These are phyloP conservation scores for Achlya flavicornis DNA, from an alignment of 2,888 invertebrate genomes.

Conservation along the genomic window DNA sequence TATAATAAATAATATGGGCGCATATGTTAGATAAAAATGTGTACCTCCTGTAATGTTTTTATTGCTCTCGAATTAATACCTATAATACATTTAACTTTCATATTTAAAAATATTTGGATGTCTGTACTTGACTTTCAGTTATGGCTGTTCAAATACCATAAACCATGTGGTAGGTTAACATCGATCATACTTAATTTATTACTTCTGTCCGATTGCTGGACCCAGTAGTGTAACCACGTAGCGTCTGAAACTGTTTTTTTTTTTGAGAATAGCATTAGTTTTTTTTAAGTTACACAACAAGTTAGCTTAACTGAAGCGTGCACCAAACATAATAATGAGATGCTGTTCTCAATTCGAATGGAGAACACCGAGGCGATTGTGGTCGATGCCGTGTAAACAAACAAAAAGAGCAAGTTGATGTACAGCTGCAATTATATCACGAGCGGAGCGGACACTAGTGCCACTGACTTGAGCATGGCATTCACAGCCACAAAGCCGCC, in stretches of 20 bases:
- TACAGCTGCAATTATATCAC: constrained; percentile 55
- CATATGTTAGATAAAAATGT: not conserved
- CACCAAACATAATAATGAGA: constrained; percentile 33
- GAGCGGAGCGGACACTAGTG: constrained; percentile 45
- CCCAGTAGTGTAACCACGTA: too few species aligned
- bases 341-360: constrained; percentile 40
- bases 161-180: too few species aligned
- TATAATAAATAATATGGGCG: constrained; percentile 10
- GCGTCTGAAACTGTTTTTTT: not conserved
- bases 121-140: not conserved
- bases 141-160: not conserved
- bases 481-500: constrained; percentile 39
- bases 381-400: constrained; percentile 49
- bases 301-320: constrained; percentile 24
- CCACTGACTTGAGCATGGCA: constrained; percentile 50
- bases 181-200: too few species aligned
- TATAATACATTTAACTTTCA: too few species aligned
- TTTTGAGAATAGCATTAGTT: not conserved
- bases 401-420: constrained; percentile 57
- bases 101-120: too few species aligned
- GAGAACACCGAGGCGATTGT: constrained; percentile 37
- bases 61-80: too few species aligned
- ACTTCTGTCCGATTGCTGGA: too few species aligned
- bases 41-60: too few species aligned
- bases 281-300: constrained; percentile 13